phyloP scores from a whole-genome alignment of 2,113 vertebrate species.

The Dinomys branickii region DNA sequence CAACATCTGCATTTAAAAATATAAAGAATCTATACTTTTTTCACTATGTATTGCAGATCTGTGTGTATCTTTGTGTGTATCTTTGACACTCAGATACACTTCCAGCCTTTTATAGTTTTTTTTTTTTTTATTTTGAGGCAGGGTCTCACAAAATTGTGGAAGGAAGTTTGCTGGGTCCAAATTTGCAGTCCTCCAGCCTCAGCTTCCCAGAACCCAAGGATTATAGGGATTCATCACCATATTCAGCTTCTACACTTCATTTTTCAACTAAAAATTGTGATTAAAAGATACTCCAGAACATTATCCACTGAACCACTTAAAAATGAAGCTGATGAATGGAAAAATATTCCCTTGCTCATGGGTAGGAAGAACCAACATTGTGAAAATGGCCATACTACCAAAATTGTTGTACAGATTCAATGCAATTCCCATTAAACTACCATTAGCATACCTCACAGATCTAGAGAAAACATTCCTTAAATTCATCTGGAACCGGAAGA shows the following conservation, averaged over 20 bases:
- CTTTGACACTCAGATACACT: neutral
- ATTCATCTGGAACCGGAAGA: too few species aligned
- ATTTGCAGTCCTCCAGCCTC: neutral
- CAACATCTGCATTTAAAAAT: neutral
- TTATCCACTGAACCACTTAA: constrained; percentile 72
- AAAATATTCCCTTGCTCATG: too few species aligned
- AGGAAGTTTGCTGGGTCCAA: neutral
- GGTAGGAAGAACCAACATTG: too few species aligned
- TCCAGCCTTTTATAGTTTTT: neutral
- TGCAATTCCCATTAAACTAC: too few species aligned
- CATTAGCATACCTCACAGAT: too few species aligned
- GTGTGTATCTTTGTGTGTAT: too few species aligned
- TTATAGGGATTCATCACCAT: neutral
- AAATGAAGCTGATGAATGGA: too few species aligned
- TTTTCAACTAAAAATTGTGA: constrained; percentile 75
- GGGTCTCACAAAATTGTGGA: neutral
- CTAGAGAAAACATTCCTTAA: too few species aligned
- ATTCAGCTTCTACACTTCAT: neutral
- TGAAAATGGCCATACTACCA: too few species aligned
- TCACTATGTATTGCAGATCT: neutral
- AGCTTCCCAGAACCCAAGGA: neutral
- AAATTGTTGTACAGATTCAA: too few species aligned
- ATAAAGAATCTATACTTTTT: neutral
- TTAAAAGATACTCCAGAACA: constrained; percentile 68
- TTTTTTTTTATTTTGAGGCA: neutral